Percentiles rank a stretch among this genome's conserved stretches.
phyloP scores from a whole-genome alignment of 1,140 invertebrate species.

The Temnothorax longispinosus region DNA sequence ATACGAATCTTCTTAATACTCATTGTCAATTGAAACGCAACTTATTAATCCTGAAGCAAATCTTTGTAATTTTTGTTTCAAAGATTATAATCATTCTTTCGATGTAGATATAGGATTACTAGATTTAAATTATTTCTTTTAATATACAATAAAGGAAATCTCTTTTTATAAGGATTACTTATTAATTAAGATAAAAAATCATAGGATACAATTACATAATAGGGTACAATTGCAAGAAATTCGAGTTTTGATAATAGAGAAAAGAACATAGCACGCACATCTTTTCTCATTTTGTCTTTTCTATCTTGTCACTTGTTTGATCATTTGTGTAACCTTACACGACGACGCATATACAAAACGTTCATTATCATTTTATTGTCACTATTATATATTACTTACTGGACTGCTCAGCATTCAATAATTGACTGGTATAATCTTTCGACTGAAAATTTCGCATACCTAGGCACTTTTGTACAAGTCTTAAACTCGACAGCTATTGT shows the following conservation, averaged over 20 bases:
- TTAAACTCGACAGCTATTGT: slow-evolving; percentile 42
- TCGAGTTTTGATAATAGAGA: too few species aligned
- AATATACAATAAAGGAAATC: background rate
- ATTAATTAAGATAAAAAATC: too few species aligned
- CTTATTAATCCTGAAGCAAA: background rate
- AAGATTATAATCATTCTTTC: background rate
- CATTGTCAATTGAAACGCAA: background rate
- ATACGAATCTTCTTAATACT: background rate
- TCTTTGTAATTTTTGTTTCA: background rate
- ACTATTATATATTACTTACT: background rate
- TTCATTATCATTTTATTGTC: background rate
- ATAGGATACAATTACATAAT: too few species aligned
- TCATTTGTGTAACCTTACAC: background rate
- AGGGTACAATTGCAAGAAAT: too few species aligned
- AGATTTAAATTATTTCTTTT: background rate
- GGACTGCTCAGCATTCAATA: background rate
- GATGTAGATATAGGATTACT: background rate
- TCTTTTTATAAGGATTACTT: too few species aligned
- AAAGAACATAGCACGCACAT: too few species aligned
- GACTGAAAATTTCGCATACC: background rate
- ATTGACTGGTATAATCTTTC: background rate
- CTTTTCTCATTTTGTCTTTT: too few species aligned
- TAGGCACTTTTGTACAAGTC: background rate
- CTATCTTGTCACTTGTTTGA: slow-evolving; percentile 1
- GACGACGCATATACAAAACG: background rate